Evolutionary conservation across 1,140 invertebrate genomes (phyloP).

Genomic region (Polypedilum pembai): DNA sequence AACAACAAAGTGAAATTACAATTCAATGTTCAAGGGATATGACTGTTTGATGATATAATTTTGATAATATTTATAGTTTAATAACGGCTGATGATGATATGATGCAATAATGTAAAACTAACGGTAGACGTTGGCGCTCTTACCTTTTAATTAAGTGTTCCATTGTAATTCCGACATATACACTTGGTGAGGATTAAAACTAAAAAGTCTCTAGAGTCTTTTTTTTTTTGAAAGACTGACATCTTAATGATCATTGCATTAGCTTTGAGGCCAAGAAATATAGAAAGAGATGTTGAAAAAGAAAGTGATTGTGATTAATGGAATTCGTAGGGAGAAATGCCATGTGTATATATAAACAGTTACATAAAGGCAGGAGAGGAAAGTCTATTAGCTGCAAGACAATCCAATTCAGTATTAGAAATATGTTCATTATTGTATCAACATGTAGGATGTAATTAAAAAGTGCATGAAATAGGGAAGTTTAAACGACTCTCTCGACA

Average conservation of each 20-base stretch:
- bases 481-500: neutral
- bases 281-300: neutral
- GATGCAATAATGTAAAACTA: neutral
- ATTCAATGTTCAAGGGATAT: no score
- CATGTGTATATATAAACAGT: neutral
- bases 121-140: neutral
- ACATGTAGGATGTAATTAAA: conserved; percentile 1
- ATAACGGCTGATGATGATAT: neutral
- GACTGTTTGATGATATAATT: neutral
- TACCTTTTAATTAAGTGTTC: neutral
- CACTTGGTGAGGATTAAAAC: neutral
- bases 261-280: neutral
- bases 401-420: neutral
- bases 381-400: neutral
- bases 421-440: neutral
- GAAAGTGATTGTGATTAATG: conserved; percentile 28
- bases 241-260: conserved; percentile 18
- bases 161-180: neutral
- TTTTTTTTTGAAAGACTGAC: neutral
- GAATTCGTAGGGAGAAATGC: neutral
- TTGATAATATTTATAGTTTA: neutral
- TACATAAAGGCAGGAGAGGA: neutral
- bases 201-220: neutral
- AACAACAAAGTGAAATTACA: no score
- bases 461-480: neutral